These are phyloP conservation scores for Catagonus wagneri DNA, from an alignment of 2,113 vertebrate species.

Conservation along the genomic window DNA sequence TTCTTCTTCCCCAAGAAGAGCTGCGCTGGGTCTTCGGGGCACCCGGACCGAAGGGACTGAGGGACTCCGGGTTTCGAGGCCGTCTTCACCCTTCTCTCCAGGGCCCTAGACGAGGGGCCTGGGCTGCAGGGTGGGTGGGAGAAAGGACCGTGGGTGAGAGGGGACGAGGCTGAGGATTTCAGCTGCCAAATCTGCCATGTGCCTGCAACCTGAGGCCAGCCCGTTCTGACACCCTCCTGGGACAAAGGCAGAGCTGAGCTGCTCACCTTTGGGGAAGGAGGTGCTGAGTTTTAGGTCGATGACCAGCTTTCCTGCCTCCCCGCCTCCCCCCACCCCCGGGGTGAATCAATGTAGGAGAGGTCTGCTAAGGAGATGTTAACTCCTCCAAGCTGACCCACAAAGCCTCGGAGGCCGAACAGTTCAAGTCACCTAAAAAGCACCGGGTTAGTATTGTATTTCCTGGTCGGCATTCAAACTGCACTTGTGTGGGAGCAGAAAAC, in stretches of 20 bases:
- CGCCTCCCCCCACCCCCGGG: background rate
- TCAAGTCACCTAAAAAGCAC: background rate
- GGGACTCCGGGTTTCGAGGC: background rate
- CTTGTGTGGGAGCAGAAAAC: constrained; percentile 21
- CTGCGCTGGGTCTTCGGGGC: too few relatives aligned
- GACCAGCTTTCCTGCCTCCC: background rate
- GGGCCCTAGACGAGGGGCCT: background rate
- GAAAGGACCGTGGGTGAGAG: background rate
- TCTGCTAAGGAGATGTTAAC: background rate
- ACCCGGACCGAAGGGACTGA: too few relatives aligned
- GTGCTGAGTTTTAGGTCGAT: background rate
- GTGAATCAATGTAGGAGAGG: background rate
- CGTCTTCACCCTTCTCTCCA: background rate
- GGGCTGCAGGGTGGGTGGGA: background rate
- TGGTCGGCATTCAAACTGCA: background rate
- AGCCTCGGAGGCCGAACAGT: background rate
- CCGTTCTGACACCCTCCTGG: background rate
- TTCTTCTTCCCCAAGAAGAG: too few relatives aligned
- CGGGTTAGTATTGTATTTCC: background rate
- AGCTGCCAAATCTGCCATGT: background rate
- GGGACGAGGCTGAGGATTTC: background rate
- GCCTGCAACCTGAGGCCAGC: background rate
- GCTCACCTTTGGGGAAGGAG: background rate
- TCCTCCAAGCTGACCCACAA: background rate
- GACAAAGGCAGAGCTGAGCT: background rate